Evolutionary conservation across 2,797 vertebrate genomes (phyloP).

Genomic region (Acridotheres tristis): DNA sequence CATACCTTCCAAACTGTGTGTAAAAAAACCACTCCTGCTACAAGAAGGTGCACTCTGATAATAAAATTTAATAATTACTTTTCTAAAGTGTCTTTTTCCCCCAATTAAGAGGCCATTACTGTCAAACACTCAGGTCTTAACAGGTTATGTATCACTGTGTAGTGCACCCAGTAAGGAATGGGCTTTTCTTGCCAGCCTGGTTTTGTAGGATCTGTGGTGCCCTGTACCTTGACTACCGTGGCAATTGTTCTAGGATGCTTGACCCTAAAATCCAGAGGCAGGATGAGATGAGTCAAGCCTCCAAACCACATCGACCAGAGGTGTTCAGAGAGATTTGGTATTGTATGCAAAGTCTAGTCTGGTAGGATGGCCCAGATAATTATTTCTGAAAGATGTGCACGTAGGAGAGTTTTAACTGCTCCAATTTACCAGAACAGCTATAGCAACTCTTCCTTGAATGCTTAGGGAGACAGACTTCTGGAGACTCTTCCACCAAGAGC

Average conservation of each 20-base stretch:
- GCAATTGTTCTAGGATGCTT: not conserved
- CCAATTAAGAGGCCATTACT: constrained; percentile 22
- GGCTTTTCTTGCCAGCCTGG: not conserved
- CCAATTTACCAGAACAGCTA: not conserved
- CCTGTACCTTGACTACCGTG: rapidly evolving
- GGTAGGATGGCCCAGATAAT: not conserved
- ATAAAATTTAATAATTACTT: constrained; percentile 57
- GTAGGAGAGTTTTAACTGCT: not conserved
- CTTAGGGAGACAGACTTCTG: not conserved
- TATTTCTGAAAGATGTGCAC: not conserved
- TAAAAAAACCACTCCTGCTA: not conserved
- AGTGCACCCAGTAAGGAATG: not conserved
- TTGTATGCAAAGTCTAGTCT: not conserved
- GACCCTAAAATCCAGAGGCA: not conserved
- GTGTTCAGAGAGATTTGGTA: not conserved
- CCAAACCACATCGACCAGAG: rapidly evolving
- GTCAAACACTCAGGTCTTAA: not conserved
- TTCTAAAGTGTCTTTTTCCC: not conserved
- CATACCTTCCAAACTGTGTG: not conserved
- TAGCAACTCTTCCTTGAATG: not conserved
- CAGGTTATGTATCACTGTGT: not conserved
- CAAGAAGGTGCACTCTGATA: not conserved
- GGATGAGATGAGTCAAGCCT: not conserved
- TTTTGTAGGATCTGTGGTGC: not conserved
- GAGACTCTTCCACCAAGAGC: not conserved